These are phyloP conservation scores for Phocides pigmalion DNA, from an alignment of 1,140 invertebrate species.

Conservation along the genomic window DNA sequence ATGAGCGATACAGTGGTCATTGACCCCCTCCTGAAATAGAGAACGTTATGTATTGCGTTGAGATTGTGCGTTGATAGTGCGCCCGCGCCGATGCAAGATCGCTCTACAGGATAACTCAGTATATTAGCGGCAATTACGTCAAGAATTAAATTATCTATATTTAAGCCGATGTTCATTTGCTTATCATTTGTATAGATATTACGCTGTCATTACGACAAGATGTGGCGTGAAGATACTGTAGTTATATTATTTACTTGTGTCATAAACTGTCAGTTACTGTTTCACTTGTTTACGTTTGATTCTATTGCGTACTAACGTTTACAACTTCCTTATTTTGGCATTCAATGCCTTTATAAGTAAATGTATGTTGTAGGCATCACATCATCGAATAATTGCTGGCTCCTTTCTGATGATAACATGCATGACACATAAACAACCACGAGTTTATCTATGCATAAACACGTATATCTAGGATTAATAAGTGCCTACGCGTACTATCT, in stretches of 20 bases:
- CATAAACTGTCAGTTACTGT: slow-evolving; percentile 15
- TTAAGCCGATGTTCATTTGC: slow-evolving; percentile 20
- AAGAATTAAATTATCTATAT: slow-evolving; percentile 35
- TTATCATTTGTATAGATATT: slow-evolving; percentile 32
- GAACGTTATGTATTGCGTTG: slow-evolving; percentile 50
- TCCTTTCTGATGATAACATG: no score
- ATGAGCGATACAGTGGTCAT: slow-evolving; percentile 72
- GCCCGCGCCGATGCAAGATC: slow-evolving; percentile 56
- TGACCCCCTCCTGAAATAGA: slow-evolving; percentile 71
- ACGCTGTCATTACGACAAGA: slow-evolving; percentile 31
- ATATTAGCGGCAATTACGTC: slow-evolving; percentile 51
- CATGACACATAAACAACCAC: no score
- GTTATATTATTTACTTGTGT: slow-evolving; percentile 22
- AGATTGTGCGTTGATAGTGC: slow-evolving; percentile 62
- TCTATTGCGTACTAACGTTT: background rate
- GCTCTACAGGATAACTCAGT: slow-evolving; percentile 49
- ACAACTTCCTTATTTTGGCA: slow-evolving; percentile 22
- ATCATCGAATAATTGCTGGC: no score
- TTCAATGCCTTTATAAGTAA: background rate
- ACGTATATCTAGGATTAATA: slow-evolving; percentile 42
- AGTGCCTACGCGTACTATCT: slow-evolving; percentile 30
- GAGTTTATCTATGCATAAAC: slow-evolving; percentile 14
- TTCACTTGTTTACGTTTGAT: slow-evolving; percentile 9
- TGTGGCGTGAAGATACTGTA: slow-evolving; percentile 23
- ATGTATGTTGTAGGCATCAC: no score